These are phyloP conservation scores for Corapipo altera DNA, from an alignment of 2,113 vertebrate genomes.

Conservation along the genomic window DNA sequence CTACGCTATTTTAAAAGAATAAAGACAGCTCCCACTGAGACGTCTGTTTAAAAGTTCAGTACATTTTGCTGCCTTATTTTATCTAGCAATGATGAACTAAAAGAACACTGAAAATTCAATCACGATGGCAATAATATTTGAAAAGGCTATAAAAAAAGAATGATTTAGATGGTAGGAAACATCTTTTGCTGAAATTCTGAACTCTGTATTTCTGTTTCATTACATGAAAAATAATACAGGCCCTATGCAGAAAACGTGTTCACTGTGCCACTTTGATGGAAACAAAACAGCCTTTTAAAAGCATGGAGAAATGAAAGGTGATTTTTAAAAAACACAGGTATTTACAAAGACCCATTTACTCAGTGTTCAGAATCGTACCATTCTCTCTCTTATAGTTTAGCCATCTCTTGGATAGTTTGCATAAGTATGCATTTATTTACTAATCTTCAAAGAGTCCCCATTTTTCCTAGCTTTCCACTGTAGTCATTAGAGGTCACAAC, in stretches of 20 bases:
- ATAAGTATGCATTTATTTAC: slow-evolving; percentile 93
- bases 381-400: slow-evolving; percentile 48
- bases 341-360: slow-evolving; percentile 62
- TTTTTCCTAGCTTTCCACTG: slow-evolving; percentile 94
- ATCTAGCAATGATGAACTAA: slow-evolving; percentile 47
- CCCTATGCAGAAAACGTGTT: slow-evolving; percentile 46
- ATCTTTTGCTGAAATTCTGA: slow-evolving; percentile 40
- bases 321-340: slow-evolving; percentile 63
- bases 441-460: slow-evolving; percentile 92
- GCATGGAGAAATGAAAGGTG: slow-evolving; percentile 62
- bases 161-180: slow-evolving; percentile 32
- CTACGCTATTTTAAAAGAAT: slow-evolving; percentile 47
- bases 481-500: slow-evolving; percentile 98
- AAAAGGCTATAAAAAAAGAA: slow-evolving; percentile 53
- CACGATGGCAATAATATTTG: slow-evolving; percentile 38
- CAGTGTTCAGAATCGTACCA: slow-evolving; percentile 20
- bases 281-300: slow-evolving; percentile 62
- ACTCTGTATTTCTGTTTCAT: slow-evolving; percentile 50
- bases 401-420: slow-evolving; percentile 79
- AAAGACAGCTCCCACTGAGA: slow-evolving; percentile 50
- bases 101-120: slow-evolving; percentile 66
- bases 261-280: slow-evolving; percentile 47
- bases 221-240: slow-evolving; percentile 49
- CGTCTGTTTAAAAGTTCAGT: slow-evolving; percentile 59
- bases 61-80: slow-evolving; percentile 55